Evolutionary conservation across 2,797 vertebrate genomes (phyloP).

Genomic region (Orientallactaga sibirica): DNA sequence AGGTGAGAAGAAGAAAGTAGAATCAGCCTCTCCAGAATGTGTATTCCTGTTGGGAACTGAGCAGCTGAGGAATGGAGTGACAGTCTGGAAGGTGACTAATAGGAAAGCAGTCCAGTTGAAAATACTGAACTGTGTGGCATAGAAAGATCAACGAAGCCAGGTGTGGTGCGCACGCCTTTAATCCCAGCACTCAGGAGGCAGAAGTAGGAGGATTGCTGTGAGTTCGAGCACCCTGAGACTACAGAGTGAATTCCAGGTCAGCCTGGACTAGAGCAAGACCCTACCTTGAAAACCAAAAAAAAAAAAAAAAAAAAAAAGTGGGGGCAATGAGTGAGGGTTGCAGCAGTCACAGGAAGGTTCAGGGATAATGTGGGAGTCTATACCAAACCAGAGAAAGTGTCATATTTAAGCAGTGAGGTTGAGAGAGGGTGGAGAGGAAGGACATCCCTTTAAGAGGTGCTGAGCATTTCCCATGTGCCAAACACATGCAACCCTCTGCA

Average conservation of each 20-base stretch:
- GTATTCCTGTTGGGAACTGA: not conserved
- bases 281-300: no score
- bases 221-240: no score
- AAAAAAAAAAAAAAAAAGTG: no score
- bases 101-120: not conserved
- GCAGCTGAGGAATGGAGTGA: conserved; percentile 2
- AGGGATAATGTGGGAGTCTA: not conserved
- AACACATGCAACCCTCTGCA: not conserved
- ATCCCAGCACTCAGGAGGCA: no score
- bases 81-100: not conserved
- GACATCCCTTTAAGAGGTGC: not conserved
- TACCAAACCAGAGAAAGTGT: not conserved
- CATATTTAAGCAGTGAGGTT: not conserved
- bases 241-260: no score
- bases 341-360: not conserved
- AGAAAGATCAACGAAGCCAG: not conserved
- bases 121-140: not conserved
- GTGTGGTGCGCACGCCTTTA: not conserved
- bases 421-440: not conserved
- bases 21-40: conserved; percentile 13
- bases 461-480: not conserved
- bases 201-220: no score
- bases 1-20: not conserved
- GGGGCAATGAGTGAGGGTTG: not conserved
- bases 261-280: no score